These are phyloP conservation scores for Chascanopsetta lugubris DNA, from an alignment of 2,113 vertebrate species.

Conservation along the genomic window DNA sequence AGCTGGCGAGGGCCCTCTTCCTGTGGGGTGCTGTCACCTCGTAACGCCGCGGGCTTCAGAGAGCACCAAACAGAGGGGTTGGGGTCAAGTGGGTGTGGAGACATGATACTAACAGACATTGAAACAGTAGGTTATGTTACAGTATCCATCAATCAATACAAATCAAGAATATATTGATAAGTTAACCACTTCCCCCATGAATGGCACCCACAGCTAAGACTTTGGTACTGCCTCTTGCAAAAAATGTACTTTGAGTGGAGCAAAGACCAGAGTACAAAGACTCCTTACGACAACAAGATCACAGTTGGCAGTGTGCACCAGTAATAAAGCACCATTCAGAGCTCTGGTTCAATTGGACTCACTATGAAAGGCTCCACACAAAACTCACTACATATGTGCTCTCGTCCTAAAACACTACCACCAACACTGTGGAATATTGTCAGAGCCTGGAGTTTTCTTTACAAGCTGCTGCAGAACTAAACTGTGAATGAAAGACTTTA, in stretches of 20 bases:
- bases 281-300: background rate
- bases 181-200: too few relatives aligned
- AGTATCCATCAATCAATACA: too few relatives aligned
- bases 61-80: background rate
- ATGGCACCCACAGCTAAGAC: too few relatives aligned
- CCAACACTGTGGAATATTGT: background rate
- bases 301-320: background rate
- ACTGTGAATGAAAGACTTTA: too few relatives aligned
- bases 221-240: too few relatives aligned
- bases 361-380: conserved; percentile 3
- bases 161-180: too few relatives aligned
- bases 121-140: background rate
- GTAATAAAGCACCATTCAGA: background rate
- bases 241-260: too few relatives aligned
- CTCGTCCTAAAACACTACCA: background rate
- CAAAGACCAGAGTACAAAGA: background rate
- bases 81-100: background rate
- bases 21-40: conserved; percentile 42
- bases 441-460: too few relatives aligned
- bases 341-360: background rate
- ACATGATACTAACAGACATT: background rate
- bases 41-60: conserved; percentile 13
- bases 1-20: conserved; percentile 31
- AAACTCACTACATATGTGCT: background rate
- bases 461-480: background rate